Base-by-base conservation (phyloP, 2,797 vertebrate species). In the Sebastes paucispinis region DNA sequence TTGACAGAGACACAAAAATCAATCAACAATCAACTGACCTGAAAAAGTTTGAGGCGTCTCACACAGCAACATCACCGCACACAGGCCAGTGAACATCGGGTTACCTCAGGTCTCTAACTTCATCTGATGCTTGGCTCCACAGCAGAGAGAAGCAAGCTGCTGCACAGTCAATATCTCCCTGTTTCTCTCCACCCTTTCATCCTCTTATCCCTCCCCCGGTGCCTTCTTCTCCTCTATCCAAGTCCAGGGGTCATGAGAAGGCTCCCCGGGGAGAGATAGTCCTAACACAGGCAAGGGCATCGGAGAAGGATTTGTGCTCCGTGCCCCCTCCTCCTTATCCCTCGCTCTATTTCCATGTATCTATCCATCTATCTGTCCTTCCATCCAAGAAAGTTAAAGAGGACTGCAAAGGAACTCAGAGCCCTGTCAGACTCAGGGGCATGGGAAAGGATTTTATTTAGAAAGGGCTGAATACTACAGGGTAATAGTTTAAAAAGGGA, bases 361-460 rank as follows among this genome's bases (percentile, higher is more conserved):
- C 74, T 76, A 29, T 72, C 69, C 27, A 29, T 81, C 75, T 50
- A 50, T 50, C 80, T 68, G 59, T 74, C 52, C 73, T 59, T 80
- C 79, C 59, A 62, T 78, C 79, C 10, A 3, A 63, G 76, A 58
- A 85, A 79, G 75, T 79, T 77, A 60, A 71, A 82, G 73, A 76
- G 68, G 54, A 73, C 67, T 60, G 58, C 76, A 64, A 59, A 72
- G 58, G 59, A 83, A 55, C 59, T 65, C 25, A 8, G 70, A 80
- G 78, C 77, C 71, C 74, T 55, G 3, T 73, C 39, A 62, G 57
- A 73, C 47, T 71, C 36, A 25, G 71, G 84, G 81, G 77, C 88
- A 89, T 91, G 85, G 88, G 92, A 91, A 91, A 83, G 71, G 80
- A 76, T 81, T 86, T 76, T 24, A 73, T 83, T 63, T 69, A 55